phyloP scores from a whole-genome alignment of 2,797 vertebrate genomes.

The Danio kyathit region DNA sequence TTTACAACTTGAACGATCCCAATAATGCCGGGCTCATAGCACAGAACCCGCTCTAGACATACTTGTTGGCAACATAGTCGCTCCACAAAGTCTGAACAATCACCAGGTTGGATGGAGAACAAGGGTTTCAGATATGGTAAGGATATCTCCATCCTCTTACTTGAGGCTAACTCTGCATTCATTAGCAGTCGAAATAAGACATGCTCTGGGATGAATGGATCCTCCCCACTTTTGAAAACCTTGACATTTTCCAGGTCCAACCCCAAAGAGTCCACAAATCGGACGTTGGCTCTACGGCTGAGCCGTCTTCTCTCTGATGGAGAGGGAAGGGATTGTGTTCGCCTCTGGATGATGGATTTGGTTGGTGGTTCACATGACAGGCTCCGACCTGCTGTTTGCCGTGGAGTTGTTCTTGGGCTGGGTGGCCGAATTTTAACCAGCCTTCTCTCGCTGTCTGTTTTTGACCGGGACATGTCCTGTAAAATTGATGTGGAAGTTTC shows the following conservation, averaged over 20 bases:
- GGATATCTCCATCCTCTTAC: conserved; percentile 82
- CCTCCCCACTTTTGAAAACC: conserved; percentile 87
- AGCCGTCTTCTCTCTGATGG: conserved; percentile 77
- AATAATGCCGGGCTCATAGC: conserved; percentile 88
- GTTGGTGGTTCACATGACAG: conserved; percentile 83
- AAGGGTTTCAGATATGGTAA: conserved; percentile 87
- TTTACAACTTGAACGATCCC: conserved; percentile 91
- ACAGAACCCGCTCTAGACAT: conserved; percentile 90
- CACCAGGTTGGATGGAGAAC: conserved; percentile 85
- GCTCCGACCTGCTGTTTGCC: conserved; percentile 42
- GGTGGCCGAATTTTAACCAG: conserved; percentile 71
- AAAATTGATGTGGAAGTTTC: conserved; percentile 28
- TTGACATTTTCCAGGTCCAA: conserved; percentile 90
- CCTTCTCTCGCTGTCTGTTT: conserved; percentile 44
- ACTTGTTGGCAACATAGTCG: conserved; percentile 84
- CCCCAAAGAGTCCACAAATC: conserved; percentile 94
- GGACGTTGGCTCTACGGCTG: conserved; percentile 81
- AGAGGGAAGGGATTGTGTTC: conserved; percentile 88
- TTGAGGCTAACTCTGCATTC: conserved; percentile 87
- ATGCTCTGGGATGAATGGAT: conserved; percentile 91
- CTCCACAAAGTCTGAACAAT: conserved; percentile 80
- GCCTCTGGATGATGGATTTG: conserved; percentile 87
- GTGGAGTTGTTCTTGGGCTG: conserved; percentile 56
- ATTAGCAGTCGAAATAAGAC: conserved; percentile 90
- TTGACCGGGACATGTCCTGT: conserved; percentile 66